Evolutionary conservation across 2,888 invertebrate genomes (phyloP).

Genomic region (Tetanocera ferruginea): DNA sequence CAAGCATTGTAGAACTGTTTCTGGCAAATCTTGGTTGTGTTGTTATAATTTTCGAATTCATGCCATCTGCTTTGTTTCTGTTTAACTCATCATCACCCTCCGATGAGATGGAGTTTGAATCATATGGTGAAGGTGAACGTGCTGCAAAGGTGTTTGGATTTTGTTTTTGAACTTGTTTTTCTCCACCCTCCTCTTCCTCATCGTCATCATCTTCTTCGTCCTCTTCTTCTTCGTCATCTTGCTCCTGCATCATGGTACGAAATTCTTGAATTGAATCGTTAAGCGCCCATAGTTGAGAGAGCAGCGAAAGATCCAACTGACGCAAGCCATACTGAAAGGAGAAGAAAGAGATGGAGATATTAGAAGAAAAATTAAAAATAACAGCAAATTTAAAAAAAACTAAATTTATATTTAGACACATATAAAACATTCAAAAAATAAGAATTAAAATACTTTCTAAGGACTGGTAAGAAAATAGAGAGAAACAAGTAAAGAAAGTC

Average conservation of each 20-base stretch:
- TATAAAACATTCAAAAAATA: too few species aligned
- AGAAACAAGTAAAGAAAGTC: too few species aligned
- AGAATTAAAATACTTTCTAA: too few species aligned
- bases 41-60: conserved; percentile 62
- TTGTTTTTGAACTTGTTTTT: conserved; percentile 27
- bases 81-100: conserved; percentile 61
- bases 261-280: conserved; percentile 94
- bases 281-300: conserved; percentile 92
- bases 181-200: conserved; percentile 49
- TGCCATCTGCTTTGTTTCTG: conserved; percentile 50
- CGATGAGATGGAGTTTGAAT: conserved; percentile 63
- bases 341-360: not conserved
- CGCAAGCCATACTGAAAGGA: conserved; percentile 86
- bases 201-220: conserved; percentile 54
- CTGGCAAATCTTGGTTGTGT: conserved; percentile 60
- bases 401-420: too few species aligned
- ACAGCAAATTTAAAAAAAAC: too few species aligned
- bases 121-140: conserved; percentile 65
- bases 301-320: conserved; percentile 88
- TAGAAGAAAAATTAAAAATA: not conserved
- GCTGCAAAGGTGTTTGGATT: conserved; percentile 57
- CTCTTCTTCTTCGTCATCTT: conserved; percentile 60
- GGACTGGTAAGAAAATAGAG: too few species aligned
- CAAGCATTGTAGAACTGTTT: conserved; percentile 27
- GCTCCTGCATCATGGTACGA: conserved; percentile 75